Conservation (phyloP, 2,797 vertebrate genomes). For the Chromobotia macracanthus region DNA sequence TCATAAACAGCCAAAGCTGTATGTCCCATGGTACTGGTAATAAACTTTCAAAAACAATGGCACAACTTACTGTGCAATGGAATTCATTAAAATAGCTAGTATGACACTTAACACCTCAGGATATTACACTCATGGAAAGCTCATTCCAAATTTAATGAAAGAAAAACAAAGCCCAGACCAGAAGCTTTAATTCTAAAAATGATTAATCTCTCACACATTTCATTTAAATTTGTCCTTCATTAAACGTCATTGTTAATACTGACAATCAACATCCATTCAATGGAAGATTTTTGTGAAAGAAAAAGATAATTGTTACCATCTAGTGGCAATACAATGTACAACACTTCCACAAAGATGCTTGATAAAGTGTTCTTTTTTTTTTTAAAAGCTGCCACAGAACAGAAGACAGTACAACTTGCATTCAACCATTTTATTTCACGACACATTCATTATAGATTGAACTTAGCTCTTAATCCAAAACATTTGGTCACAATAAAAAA, state of each 20-base stretch:
- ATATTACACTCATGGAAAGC: constrained; percentile 23
- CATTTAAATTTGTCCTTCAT: constrained; percentile 4
- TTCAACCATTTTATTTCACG: not conserved
- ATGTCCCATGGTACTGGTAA: not conserved
- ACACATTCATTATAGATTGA: not conserved
- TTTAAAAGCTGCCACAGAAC: not conserved
- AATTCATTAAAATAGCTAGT: constrained; percentile 29
- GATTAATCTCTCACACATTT: constrained; percentile 7
- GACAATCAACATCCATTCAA: not conserved
- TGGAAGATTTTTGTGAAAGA: constrained; percentile 24
- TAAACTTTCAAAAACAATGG: not conserved
- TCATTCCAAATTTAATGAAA: constrained; percentile 46
- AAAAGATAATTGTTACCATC: constrained; percentile 78
- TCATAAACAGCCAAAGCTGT: not conserved
- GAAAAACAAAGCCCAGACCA: constrained; percentile 37
- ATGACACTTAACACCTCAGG: constrained; percentile 38
- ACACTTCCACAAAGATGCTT: constrained; percentile 32
- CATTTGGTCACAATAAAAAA: constrained; percentile 14
- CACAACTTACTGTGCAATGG: constrained; percentile 11
- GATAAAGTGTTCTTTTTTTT: not conserved
- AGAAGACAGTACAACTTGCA: no score
- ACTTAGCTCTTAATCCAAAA: constrained; percentile 22
- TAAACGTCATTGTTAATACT: constrained; percentile 8
- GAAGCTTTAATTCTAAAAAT: constrained; percentile 1
- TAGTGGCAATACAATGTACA: constrained; percentile 75